Conservation (phyloP, 2,113 vertebrate species). For the Hucho hucho region DNA sequence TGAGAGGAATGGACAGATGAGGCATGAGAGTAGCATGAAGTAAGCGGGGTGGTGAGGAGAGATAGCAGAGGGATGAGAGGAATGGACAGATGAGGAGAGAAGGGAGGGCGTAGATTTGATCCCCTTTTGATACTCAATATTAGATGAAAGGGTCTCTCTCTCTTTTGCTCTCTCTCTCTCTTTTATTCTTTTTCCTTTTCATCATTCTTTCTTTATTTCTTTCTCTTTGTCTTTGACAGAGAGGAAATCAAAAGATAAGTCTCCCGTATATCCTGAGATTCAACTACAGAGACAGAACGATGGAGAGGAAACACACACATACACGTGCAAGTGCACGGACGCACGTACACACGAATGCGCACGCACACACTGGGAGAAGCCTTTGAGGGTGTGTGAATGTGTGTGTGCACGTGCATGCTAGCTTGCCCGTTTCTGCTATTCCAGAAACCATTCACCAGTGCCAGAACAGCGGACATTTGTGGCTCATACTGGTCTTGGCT, state of each 20-base stretch:
- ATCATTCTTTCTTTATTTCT: not conserved
- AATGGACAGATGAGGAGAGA: not conserved
- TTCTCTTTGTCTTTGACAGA: not conserved
- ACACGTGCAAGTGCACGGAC: not conserved
- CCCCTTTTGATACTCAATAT: conserved; percentile 1
- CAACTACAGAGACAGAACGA: not conserved
- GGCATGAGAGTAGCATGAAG: no score
- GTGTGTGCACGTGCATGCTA: not conserved
- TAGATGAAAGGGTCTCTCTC: not conserved
- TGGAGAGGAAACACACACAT: not conserved
- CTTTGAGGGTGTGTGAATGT: not conserved
- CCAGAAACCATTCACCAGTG: no score
- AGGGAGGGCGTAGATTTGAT: not conserved
- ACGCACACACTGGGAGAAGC: not conserved
- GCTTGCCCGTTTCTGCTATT: no score
- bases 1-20: no score
- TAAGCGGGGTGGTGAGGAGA: no score
- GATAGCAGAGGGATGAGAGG: not conserved
- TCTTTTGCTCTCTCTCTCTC: no score
- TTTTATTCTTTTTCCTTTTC: not conserved
- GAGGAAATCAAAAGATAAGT: conserved; percentile 3
- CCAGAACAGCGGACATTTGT: no score
- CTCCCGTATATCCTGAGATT: not conserved
- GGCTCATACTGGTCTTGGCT: no score
- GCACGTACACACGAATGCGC: not conserved